A percentile compares a stretch with the other conserved stretches of the same genome.
phyloP scores from a whole-genome alignment of 64 coral and sea anemone genomes.

The Stylophora pistillata region DNA sequence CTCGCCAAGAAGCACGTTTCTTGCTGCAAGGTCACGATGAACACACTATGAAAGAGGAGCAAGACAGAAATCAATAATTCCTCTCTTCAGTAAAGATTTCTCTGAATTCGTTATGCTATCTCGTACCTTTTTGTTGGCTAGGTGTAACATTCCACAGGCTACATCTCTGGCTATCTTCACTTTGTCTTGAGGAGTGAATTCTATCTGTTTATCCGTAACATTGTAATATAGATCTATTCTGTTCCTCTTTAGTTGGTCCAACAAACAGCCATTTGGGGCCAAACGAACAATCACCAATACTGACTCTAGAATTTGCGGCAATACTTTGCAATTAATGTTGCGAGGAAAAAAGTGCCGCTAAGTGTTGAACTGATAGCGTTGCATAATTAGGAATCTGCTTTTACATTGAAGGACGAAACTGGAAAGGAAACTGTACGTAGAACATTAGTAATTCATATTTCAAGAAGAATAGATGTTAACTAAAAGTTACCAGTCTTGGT shows the following conservation, averaged over 20 bases:
- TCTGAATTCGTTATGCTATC: too few species aligned
- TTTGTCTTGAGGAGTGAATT: not conserved
- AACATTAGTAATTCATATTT: too few species aligned
- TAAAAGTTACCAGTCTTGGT: constrained; percentile 21
- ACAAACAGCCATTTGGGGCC: constrained; percentile 1
- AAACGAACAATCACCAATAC: not conserved
- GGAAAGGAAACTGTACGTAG: too few species aligned
- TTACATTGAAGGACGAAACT: too few species aligned
- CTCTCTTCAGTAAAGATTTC: too few species aligned
- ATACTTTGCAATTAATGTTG: not conserved
- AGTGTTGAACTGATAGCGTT: not conserved
- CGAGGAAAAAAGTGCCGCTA: too few species aligned
- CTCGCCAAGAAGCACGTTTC: constrained; percentile 14
- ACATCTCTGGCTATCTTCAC: not conserved
- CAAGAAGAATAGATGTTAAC: not conserved
- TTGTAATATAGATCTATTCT: not conserved
- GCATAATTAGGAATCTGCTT: too few species aligned
- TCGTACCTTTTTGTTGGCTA: constrained; percentile 2
- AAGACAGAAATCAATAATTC: too few species aligned
- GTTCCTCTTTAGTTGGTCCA: not conserved
- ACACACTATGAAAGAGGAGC: not conserved
- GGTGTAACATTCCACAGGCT: constrained; percentile 14
- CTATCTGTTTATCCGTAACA: not conserved
- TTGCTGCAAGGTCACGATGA: constrained; percentile 17
- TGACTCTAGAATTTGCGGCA: not conserved